phyloP scores from a whole-genome alignment of 2,797 vertebrate genomes.

The Malacoraja senta region DNA sequence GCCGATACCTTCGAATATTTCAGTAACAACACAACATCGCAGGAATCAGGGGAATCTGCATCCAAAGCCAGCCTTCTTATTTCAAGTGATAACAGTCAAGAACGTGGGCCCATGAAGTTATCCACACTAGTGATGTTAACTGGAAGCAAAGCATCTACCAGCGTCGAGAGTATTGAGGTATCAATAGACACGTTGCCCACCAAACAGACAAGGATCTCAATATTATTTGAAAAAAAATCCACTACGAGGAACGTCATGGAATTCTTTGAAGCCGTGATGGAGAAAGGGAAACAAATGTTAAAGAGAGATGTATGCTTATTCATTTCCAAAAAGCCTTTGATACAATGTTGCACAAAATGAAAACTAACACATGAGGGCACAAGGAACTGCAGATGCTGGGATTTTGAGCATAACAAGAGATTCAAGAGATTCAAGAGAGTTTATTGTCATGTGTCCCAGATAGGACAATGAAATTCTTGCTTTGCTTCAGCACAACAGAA shows the following conservation, averaged over 20 bases:
- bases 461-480: too few relatives aligned
- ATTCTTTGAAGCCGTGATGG: too few relatives aligned
- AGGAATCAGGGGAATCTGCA: conserved; percentile 16
- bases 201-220: conserved; percentile 41
- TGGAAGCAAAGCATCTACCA: not conserved
- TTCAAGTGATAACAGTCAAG: not conserved
- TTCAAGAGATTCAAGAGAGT: too few relatives aligned
- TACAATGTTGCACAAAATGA: too few relatives aligned
- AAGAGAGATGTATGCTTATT: too few relatives aligned
- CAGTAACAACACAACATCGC: conserved; percentile 46
- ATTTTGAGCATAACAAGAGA: too few relatives aligned
- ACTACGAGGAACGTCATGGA: not conserved
- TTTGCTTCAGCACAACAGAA: too few relatives aligned
- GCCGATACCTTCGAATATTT: conserved; percentile 50
- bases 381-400: too few relatives aligned
- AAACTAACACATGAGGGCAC: too few relatives aligned
- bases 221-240: conserved; percentile 24
- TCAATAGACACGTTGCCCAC: conserved; percentile 38
- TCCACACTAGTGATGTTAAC: conserved; percentile 45
- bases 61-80: fast-evolving
- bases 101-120: conserved; percentile 37
- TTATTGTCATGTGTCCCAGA: too few relatives aligned
- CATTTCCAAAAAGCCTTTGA: too few relatives aligned
- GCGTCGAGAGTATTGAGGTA: conserved; percentile 25
- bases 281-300: too few relatives aligned